These are phyloP conservation scores for Bradypodion pumilum DNA, from an alignment of 2,797 vertebrate genomes.

Conservation along the genomic window DNA sequence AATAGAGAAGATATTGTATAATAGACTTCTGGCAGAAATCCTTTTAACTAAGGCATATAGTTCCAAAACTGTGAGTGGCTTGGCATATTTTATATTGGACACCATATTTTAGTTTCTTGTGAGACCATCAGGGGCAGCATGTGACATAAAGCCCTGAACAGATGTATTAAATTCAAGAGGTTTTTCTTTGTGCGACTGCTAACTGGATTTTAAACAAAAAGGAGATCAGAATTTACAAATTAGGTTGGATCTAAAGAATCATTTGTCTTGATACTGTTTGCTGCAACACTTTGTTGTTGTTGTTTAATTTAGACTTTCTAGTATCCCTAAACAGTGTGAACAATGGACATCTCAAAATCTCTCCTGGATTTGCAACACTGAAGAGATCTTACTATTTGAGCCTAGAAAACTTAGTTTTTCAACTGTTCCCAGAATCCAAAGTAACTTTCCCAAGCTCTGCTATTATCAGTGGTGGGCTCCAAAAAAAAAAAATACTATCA, in stretches of 20 bases:
- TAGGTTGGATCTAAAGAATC: background rate
- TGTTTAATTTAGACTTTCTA: background rate
- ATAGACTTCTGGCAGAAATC: background rate
- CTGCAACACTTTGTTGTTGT: background rate
- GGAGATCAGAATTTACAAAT: background rate
- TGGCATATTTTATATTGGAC: background rate
- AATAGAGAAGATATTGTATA: no score
- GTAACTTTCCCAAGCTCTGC: no score
- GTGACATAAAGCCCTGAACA: background rate
- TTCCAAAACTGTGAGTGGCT: background rate
- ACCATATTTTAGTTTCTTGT: background rate
- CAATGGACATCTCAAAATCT: background rate
- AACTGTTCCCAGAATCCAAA: no score
- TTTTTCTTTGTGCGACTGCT: background rate
- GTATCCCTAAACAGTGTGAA: background rate
- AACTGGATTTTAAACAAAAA: slow-evolving; percentile 1
- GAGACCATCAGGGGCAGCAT: background rate
- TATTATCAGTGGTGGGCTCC: no score
- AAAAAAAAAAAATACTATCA: no score
- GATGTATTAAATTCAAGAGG: background rate
- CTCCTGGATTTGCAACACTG: background rate
- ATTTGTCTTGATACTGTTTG: background rate
- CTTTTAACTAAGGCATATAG: background rate
- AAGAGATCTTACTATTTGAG: background rate
- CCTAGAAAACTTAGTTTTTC: no score